Conservation (phyloP, 2,113 vertebrate species). For the Cryptomyrus ogoouensis region DNA sequence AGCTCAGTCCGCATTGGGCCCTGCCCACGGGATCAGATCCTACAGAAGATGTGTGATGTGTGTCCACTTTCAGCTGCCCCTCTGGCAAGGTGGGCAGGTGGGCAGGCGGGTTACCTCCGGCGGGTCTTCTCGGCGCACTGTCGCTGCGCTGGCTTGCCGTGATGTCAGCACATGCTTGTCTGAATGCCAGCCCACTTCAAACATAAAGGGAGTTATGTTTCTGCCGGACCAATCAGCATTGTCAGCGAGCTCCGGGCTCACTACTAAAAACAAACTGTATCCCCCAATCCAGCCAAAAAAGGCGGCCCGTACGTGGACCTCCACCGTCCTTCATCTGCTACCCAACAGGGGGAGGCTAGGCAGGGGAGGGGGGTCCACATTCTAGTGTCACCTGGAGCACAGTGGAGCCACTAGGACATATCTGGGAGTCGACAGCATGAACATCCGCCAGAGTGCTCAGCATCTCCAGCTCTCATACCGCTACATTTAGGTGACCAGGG, state of each 20-base stretch:
- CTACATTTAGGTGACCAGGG: neutral
- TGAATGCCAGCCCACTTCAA: conserved; percentile 40
- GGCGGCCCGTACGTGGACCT: conserved; percentile 12
- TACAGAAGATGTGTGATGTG: neutral
- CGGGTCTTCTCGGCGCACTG: neutral
- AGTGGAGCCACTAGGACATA: neutral
- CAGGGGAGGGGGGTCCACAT: conserved; percentile 1
- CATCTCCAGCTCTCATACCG: neutral
- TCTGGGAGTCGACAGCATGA: neutral
- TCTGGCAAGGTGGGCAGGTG: neutral
- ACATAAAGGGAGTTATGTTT: conserved; percentile 47
- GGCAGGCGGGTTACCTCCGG: neutral
- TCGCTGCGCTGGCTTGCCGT: conserved; percentile 37
- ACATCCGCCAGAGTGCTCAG: neutral
- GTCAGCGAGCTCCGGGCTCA: conserved; percentile 35
- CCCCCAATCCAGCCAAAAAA: conserved; percentile 5
- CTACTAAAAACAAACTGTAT: conserved; percentile 43
- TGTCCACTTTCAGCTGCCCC: neutral
- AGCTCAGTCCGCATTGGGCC: neutral
- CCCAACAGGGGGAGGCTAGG: neutral
- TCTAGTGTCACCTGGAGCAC: conserved; percentile 38
- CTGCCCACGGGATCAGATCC: neutral
- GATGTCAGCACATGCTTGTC: conserved; percentile 45
- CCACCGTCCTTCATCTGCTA: conserved; percentile 43
- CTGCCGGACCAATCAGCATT: conserved; percentile 34